A percentile compares a stretch with the other conserved stretches of the same genome.
phyloP scores from a whole-genome alignment of 2,113 vertebrate genomes.

The Nycticebus coucang region DNA sequence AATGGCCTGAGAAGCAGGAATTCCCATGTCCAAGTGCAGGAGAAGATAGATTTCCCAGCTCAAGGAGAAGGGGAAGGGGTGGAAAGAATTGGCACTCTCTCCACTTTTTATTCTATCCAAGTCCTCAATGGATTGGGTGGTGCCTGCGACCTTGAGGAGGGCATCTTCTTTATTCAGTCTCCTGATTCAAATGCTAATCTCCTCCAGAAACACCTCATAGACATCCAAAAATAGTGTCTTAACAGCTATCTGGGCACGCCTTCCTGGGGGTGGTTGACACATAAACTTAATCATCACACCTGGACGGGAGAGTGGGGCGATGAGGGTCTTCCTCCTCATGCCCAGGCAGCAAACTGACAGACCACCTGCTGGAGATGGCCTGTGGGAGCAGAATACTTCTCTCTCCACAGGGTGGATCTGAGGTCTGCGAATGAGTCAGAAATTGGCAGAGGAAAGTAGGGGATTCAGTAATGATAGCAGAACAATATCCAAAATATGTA shows the following conservation, averaged over 20 bases:
- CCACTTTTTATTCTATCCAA: neutral
- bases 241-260: neutral
- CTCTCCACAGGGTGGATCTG: neutral
- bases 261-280: neutral
- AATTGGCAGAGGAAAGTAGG: neutral
- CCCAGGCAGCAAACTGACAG: neutral
- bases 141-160: neutral
- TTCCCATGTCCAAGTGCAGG: neutral
- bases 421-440: conserved; percentile 8
- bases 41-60: neutral
- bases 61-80: neutral
- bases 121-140: neutral
- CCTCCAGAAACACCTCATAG: neutral
- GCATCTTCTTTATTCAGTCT: neutral
- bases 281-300: neutral
- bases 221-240: neutral
- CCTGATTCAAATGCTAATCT: neutral
- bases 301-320: neutral
- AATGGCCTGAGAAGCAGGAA: neutral
- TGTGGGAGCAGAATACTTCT: neutral
- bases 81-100: neutral
- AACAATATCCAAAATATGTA: neutral
- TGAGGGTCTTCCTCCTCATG: neutral
- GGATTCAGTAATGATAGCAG: neutral
- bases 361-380: neutral